Percentiles rank a stretch among this genome's conserved stretches.
These are phyloP conservation scores for Glaucopsyche alexis DNA, from an alignment of 2,888 invertebrate genomes.

Conservation along the genomic window DNA sequence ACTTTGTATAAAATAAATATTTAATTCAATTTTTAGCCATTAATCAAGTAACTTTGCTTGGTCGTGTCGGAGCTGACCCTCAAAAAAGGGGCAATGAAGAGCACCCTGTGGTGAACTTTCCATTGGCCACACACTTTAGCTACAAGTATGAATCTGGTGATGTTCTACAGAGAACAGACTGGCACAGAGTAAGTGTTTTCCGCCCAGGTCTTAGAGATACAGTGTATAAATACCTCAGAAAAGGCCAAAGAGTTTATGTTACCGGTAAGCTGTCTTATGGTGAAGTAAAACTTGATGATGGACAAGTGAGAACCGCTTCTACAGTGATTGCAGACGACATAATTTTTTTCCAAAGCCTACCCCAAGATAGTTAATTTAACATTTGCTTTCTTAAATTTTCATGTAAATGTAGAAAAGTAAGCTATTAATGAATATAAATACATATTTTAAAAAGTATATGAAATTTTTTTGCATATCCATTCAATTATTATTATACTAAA, in stretches of 20 bases:
- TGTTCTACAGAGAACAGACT: slow-evolving; percentile 91
- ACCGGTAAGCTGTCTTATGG: slow-evolving; percentile 92
- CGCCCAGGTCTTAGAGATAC: slow-evolving; percentile 89
- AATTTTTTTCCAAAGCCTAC: slow-evolving; percentile 84
- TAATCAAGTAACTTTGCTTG: slow-evolving; percentile 91
- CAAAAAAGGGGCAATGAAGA: slow-evolving; percentile 89
- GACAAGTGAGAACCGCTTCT: slow-evolving; percentile 85
- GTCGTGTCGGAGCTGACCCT: slow-evolving; percentile 93
- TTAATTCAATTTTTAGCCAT: slow-evolving; percentile 73
- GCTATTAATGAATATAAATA: not conserved
- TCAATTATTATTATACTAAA: too few relatives aligned
- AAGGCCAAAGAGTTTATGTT: slow-evolving; percentile 91
- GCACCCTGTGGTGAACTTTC: slow-evolving; percentile 93
- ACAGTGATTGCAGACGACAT: slow-evolving; percentile 93
- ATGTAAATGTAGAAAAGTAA: not conserved
- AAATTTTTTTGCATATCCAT: too few relatives aligned
- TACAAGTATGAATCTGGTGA: slow-evolving; percentile 91
- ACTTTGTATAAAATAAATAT: not conserved
- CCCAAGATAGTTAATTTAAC: slow-evolving; percentile 41
- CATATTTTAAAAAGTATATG: too few relatives aligned
- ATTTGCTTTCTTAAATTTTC: not conserved
- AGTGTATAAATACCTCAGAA: slow-evolving; percentile 88
- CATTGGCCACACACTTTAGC: slow-evolving; percentile 92
- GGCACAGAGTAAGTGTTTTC: slow-evolving; percentile 94
- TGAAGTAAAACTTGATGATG: slow-evolving; percentile 89